These are phyloP conservation scores for Tigriopus japonicus DNA, from an alignment of 1,140 invertebrate species.

Conservation along the genomic window DNA sequence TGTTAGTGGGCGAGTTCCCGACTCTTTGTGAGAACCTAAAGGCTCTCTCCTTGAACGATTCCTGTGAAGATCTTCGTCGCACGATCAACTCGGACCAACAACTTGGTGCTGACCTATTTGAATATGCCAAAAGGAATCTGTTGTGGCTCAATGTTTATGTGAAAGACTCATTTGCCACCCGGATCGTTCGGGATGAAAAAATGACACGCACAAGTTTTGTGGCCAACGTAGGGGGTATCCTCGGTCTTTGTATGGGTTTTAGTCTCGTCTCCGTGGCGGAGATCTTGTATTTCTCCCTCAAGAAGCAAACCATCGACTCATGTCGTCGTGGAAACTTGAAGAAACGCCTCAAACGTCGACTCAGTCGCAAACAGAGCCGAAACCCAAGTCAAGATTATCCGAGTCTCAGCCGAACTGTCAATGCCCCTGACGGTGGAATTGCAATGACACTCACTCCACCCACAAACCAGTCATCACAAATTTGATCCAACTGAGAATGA, in stretches of 20 bases:
- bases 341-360: too few relatives aligned
- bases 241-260: constrained; percentile 37
- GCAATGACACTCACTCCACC: too few relatives aligned
- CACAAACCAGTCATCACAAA: too few relatives aligned
- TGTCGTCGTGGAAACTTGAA: too few relatives aligned
- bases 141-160: constrained; percentile 11
- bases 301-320: background rate
- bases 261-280: constrained; percentile 35
- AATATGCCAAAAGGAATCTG: constrained; percentile 7
- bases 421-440: too few relatives aligned
- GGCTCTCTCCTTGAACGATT: background rate
- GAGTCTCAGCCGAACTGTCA: too few relatives aligned
- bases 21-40: background rate
- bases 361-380: too few relatives aligned
- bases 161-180: constrained; percentile 3
- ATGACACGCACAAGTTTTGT: constrained; percentile 11
- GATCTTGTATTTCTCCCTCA: constrained; percentile 32
- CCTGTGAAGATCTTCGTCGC: background rate
- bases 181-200: constrained; percentile 6
- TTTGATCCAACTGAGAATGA: too few relatives aligned
- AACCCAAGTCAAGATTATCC: too few relatives aligned
- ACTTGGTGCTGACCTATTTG: background rate
- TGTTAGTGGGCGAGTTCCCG: background rate
- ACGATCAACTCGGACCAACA: background rate
- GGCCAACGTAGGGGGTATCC: constrained; percentile 35